These are phyloP conservation scores for Cyprinodon brontotheroides DNA, from an alignment of 2,113 vertebrate species.

Conservation along the genomic window DNA sequence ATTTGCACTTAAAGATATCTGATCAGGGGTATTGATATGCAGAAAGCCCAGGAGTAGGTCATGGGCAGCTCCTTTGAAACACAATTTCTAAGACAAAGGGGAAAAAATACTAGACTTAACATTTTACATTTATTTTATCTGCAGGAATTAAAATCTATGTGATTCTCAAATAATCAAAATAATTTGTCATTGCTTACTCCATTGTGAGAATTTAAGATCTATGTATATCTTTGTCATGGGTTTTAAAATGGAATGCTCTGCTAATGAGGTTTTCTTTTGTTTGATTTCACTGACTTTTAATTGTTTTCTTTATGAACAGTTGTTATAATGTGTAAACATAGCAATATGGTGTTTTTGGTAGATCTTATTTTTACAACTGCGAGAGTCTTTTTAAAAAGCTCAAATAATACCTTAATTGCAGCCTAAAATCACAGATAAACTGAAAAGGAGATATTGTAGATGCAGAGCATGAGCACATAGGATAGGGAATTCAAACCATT, in stretches of 20 bases:
- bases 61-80: neutral
- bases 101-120: neutral
- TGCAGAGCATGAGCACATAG: neutral
- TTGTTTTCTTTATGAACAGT: neutral
- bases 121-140: neutral
- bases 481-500: neutral
- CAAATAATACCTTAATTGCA: neutral
- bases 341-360: neutral
- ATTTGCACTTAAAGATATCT: neutral
- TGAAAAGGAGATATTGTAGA: neutral
- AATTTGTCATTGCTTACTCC: too few species aligned
- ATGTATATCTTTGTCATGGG: neutral
- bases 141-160: neutral
- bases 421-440: neutral
- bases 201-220: neutral
- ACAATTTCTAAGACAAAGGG: too few species aligned
- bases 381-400: neutral
- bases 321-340: neutral
- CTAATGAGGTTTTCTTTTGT: neutral
- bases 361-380: neutral
- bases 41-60: neutral
- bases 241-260: neutral
- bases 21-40: constrained; percentile 1
- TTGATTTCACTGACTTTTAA: neutral
- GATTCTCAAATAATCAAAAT: neutral